phyloP scores from a whole-genome alignment of 2,888 invertebrate genomes.

The Brassicogethes aeneus region DNA sequence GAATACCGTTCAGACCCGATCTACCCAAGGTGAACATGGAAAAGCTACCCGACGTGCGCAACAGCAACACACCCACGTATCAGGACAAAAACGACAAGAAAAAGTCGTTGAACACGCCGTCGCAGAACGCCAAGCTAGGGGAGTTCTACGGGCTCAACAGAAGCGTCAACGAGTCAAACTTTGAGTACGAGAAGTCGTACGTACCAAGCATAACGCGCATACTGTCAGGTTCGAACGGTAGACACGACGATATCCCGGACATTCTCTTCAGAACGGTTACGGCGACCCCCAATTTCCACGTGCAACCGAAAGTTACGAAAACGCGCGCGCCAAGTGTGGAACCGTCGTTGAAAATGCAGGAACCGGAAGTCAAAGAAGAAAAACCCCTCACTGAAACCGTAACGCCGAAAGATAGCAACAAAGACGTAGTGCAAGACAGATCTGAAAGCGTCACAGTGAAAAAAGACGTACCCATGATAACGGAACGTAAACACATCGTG shows the following conservation, averaged over 20 bases:
- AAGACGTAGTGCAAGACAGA: conserved; percentile 25
- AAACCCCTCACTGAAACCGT: conserved; percentile 16
- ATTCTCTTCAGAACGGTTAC: conserved; percentile 63
- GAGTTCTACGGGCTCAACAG: conserved; percentile 35
- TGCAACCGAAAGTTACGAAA: conserved; percentile 28
- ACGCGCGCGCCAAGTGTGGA: conserved; percentile 26
- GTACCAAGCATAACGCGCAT: conserved; percentile 79
- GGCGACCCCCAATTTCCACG: conserved; percentile 34
- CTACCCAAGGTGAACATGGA: conserved; percentile 39
- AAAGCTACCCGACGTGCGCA: conserved; percentile 20
- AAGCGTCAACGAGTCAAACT: conserved; percentile 34
- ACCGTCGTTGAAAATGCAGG: conserved; percentile 27
- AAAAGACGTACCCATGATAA: conserved; percentile 24
- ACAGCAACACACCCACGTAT: conserved; percentile 10
- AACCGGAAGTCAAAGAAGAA: conserved; percentile 15
- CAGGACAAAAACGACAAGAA: conserved; percentile 46
- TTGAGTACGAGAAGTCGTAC: conserved; percentile 39
- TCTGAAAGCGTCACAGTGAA: conserved; percentile 36
- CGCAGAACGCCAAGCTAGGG: conserved; percentile 49
- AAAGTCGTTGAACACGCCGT: conserved; percentile 67
- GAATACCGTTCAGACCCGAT: conserved; percentile 73
- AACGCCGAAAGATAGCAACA: conserved; percentile 14
- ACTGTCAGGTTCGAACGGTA: conserved; percentile 75
- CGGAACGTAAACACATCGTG: conserved; percentile 20
- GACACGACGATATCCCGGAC: conserved; percentile 73